phyloP scores from a whole-genome alignment of 2,113 vertebrate species.

The Microtus oregoni region DNA sequence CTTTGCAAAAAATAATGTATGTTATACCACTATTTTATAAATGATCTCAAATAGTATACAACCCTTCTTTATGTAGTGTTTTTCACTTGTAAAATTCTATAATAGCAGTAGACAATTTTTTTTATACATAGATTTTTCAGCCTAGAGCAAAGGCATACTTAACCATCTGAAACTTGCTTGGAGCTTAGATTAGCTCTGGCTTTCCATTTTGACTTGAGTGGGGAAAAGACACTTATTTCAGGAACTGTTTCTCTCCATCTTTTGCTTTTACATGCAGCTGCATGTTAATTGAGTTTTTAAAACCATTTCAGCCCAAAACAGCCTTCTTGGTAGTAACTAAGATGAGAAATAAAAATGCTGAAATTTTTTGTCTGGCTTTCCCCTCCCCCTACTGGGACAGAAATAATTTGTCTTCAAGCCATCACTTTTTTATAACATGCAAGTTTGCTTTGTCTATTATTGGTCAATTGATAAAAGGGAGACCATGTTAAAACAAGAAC shows the following conservation, averaged over 20 bases:
- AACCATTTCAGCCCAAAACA: conserved; percentile 41
- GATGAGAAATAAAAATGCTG: conserved; percentile 46
- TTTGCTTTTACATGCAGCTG: conserved; percentile 37
- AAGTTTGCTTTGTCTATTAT: background rate
- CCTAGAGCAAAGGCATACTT: background rate
- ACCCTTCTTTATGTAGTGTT: background rate
- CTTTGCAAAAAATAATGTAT: background rate
- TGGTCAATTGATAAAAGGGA: background rate
- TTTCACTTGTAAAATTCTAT: background rate
- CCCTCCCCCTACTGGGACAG: background rate
- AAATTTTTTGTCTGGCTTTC: conserved; percentile 25
- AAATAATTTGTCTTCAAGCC: conserved; percentile 34
- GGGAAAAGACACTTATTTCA: conserved; percentile 8
- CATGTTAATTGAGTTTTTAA: conserved; percentile 50
- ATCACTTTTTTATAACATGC: background rate
- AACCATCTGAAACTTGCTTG: background rate
- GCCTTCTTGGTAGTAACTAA: background rate
- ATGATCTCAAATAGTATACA: background rate
- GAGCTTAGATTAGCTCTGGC: background rate
- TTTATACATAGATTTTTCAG: background rate
- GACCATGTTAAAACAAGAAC: conserved; percentile 17
- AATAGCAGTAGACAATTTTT: background rate
- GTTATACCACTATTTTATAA: background rate
- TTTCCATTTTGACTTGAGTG: background rate
- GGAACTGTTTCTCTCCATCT: background rate